phyloP scores from a whole-genome alignment of 2,888 invertebrate genomes.

The Stenodera caucasica region DNA sequence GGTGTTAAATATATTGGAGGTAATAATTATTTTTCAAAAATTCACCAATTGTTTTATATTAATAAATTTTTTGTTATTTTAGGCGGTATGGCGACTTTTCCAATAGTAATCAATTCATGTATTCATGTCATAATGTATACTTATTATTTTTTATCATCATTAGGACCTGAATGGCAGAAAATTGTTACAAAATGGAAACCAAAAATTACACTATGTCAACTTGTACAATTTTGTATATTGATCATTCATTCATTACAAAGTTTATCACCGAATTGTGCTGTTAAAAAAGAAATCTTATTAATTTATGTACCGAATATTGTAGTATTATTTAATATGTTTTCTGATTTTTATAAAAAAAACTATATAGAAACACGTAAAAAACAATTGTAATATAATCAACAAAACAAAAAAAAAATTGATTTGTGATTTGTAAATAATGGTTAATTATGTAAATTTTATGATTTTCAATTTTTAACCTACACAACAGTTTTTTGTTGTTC shows the following conservation, averaged over 20 bases:
- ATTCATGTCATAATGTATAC: constrained; percentile 78
- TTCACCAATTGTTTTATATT: constrained; percentile 4
- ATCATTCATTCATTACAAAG: constrained; percentile 61
- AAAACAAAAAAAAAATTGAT: too few relatives aligned
- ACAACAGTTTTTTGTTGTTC: too few relatives aligned
- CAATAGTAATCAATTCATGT: constrained; percentile 66
- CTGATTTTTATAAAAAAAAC: constrained; percentile 66
- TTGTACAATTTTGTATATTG: constrained; percentile 73
- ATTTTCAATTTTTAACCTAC: too few relatives aligned
- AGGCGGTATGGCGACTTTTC: constrained; percentile 70
- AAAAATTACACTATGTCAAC: constrained; percentile 63
- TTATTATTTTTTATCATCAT: constrained; percentile 69
- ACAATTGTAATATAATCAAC: too few relatives aligned
- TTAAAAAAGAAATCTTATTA: constrained; percentile 57
- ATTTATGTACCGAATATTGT: constrained; percentile 66
- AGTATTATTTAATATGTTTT: constrained; percentile 72
- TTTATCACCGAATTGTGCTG: constrained; percentile 61
- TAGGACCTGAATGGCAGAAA: constrained; percentile 62
- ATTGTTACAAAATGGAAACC: constrained; percentile 63
- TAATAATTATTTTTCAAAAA: constrained; percentile 44
- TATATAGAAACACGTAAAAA: too few relatives aligned
- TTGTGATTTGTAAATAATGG: too few relatives aligned
- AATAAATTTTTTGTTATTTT: constrained; percentile 27
- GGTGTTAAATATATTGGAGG: constrained; percentile 68
- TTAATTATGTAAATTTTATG: too few relatives aligned